Conservation (phyloP, 2,797 vertebrate species). For the Scarus forsteni region DNA sequence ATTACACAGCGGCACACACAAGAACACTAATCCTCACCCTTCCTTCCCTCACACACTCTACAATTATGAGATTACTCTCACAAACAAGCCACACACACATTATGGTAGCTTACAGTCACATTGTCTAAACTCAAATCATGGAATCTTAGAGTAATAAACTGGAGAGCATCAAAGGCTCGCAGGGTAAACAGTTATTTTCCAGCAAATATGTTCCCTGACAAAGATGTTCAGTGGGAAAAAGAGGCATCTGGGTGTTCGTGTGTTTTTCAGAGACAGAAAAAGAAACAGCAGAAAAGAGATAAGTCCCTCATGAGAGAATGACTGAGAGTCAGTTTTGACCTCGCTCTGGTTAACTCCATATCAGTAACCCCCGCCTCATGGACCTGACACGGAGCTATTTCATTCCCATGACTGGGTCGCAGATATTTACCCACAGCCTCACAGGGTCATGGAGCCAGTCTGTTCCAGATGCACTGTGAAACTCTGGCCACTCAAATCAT, state of each 20-base stretch:
- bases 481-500: slow-evolving; percentile 54
- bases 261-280: slow-evolving; percentile 28
- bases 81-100: slow-evolving; percentile 61
- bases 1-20: slow-evolving; percentile 61
- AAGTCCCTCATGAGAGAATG: slow-evolving; percentile 40
- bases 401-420: slow-evolving; percentile 80
- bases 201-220: slow-evolving; percentile 42
- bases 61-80: slow-evolving; percentile 78
- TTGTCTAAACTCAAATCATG: slow-evolving; percentile 53
- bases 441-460: slow-evolving; percentile 60
- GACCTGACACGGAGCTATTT: slow-evolving; percentile 68
- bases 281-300: slow-evolving; percentile 27
- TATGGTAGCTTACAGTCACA: slow-evolving; percentile 24
- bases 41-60: slow-evolving; percentile 73
- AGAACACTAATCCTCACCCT: slow-evolving; percentile 75
- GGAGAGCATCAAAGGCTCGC: slow-evolving; percentile 46
- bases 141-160: slow-evolving; percentile 70
- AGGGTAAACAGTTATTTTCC: slow-evolving; percentile 68
- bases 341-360: slow-evolving; percentile 55
- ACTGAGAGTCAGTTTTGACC: slow-evolving; percentile 62
- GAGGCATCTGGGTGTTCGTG: slow-evolving; percentile 31
- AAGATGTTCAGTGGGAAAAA: slow-evolving; percentile 60
- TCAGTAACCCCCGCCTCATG: slow-evolving; percentile 52
- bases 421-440: slow-evolving; percentile 83
- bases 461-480: slow-evolving; percentile 57